phyloP scores from a whole-genome alignment of 2,113 vertebrate species.

The Periophthalmus modestus region DNA sequence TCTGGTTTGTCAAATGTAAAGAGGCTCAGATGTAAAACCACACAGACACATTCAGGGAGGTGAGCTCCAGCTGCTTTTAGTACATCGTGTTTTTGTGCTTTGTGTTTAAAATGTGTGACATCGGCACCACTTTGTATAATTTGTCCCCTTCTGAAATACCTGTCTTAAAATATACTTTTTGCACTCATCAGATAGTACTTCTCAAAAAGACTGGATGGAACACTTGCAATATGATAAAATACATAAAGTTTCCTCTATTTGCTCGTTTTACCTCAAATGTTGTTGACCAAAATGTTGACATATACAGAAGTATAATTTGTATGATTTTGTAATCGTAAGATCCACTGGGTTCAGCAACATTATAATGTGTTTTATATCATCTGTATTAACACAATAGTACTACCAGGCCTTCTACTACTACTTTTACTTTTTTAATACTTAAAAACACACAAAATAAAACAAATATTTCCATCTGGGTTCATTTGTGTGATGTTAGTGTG shows the following conservation, averaged over 20 bases:
- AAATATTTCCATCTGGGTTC: not conserved
- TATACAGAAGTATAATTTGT: too few species aligned
- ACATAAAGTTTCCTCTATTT: too few species aligned
- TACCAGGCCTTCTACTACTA: too few species aligned
- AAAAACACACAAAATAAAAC: not conserved
- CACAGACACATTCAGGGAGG: too few species aligned
- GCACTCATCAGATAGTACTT: not conserved
- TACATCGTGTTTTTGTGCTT: not conserved
- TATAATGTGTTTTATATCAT: not conserved
- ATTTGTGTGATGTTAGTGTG: not conserved
- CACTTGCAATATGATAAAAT: not conserved
- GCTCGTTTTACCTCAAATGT: too few species aligned
- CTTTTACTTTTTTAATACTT: too few species aligned
- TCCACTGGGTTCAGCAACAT: not conserved
- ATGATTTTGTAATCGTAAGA: too few species aligned
- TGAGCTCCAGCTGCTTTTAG: too few species aligned
- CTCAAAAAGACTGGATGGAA: not conserved
- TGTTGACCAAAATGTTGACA: too few species aligned
- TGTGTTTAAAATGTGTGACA: not conserved
- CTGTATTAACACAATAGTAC: too few species aligned
- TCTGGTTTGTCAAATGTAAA: too few species aligned
- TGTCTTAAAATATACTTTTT: not conserved
- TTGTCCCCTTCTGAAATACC: not conserved
- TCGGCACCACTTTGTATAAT: not conserved
- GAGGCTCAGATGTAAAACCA: too few species aligned